phyloP scores from a whole-genome alignment of 1,140 invertebrate genomes.

The Drosophila sucinea region DNA sequence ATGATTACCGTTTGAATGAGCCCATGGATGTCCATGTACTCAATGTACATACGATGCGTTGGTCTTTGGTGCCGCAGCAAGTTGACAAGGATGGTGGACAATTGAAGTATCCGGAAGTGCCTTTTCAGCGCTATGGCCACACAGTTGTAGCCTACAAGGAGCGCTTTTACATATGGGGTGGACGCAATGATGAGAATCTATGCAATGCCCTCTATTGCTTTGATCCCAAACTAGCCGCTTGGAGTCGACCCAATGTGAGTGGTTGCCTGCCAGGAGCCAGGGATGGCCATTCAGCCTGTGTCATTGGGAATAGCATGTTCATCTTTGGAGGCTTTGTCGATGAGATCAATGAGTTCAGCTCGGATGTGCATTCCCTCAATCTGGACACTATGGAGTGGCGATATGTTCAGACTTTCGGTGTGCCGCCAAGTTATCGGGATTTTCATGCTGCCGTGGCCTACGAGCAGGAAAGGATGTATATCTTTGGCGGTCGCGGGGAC shows the following conservation, averaged over 20 bases:
- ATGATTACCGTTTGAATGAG: constrained; percentile 88
- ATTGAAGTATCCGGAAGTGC: constrained; percentile 83
- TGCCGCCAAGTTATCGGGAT: constrained; percentile 89
- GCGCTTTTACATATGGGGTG: constrained; percentile 94
- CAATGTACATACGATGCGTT: constrained; percentile 88
- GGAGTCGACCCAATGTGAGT: constrained; percentile 86
- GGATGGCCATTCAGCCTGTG: constrained; percentile 95
- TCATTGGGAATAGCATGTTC: constrained; percentile 92
- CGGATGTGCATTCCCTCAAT: constrained; percentile 90
- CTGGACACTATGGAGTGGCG: constrained; percentile 90
- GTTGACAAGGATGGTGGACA: constrained; percentile 56
- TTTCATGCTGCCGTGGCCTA: constrained; percentile 93
- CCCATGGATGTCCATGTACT: constrained; percentile 95
- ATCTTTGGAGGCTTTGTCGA: constrained; percentile 96
- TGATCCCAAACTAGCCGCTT: constrained; percentile 88
- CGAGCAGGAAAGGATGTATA: constrained; percentile 89
- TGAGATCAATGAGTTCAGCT: constrained; percentile 90
- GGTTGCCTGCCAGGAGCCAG: constrained; percentile 90
- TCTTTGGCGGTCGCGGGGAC: constrained; percentile 93
- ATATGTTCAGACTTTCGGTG: constrained; percentile 85
- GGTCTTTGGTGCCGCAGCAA: constrained; percentile 82
- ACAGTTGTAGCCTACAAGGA: constrained; percentile 91
- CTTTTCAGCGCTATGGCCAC: constrained; percentile 91
- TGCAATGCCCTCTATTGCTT: constrained; percentile 92
- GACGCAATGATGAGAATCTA: constrained; percentile 92